These are phyloP conservation scores for Temnothorax longispinosus DNA, from an alignment of 1,140 invertebrate species.

Conservation along the genomic window DNA sequence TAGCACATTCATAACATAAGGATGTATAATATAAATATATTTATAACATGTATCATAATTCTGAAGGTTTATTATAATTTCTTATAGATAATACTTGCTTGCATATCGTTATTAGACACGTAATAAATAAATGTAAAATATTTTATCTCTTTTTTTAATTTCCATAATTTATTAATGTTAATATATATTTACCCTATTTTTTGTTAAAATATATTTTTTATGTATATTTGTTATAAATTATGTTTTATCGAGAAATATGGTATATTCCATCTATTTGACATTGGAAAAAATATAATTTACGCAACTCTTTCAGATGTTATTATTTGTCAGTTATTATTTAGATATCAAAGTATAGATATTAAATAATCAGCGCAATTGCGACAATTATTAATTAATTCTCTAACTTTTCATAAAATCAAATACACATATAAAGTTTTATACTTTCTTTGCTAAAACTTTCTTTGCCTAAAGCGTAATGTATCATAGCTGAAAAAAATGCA, in stretches of 20 bases:
- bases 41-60: too few species aligned
- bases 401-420: not conserved
- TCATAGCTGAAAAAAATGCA: not conserved
- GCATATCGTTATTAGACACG: too few species aligned
- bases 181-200: not conserved
- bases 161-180: not conserved
- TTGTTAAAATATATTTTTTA: not conserved
- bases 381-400: not conserved
- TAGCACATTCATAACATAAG: too few species aligned
- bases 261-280: not conserved
- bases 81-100: too few species aligned
- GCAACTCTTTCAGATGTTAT: not conserved
- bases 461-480: not conserved
- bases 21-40: too few species aligned
- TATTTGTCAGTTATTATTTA: not conserved
- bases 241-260: not conserved
- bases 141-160: too few species aligned
- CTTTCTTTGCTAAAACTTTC: not conserved
- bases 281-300: not conserved
- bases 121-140: too few species aligned
- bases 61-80: too few species aligned
- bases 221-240: not conserved
- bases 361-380: not conserved
- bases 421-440: not conserved
- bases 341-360: not conserved